These are phyloP conservation scores for Siphamia tubifer DNA, from an alignment of 2,113 vertebrate genomes.

Conservation along the genomic window DNA sequence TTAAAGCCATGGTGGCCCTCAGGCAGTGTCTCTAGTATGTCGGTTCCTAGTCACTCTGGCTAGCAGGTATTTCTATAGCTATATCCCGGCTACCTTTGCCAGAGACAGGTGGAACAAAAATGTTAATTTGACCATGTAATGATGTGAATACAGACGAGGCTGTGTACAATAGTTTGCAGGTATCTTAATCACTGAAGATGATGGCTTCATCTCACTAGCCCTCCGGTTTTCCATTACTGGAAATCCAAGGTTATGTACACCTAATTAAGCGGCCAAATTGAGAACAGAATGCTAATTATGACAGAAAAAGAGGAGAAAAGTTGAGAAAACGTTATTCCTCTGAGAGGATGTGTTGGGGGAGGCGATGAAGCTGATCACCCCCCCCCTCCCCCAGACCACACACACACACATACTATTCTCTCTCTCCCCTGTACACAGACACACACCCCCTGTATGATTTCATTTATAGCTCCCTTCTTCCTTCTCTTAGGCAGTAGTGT, in stretches of 20 bases:
- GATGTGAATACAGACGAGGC: slow-evolving; percentile 74
- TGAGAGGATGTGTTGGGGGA: slow-evolving; percentile 78
- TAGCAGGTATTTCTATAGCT: slow-evolving; percentile 62
- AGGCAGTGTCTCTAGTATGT: slow-evolving; percentile 40
- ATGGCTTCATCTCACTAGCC: slow-evolving; percentile 83
- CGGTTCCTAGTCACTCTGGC: slow-evolving; percentile 49
- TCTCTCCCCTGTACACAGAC: background rate
- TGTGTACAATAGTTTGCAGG: slow-evolving; percentile 76
- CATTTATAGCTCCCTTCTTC: slow-evolving; percentile 74
- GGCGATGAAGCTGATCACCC: slow-evolving; percentile 73
- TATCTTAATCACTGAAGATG: slow-evolving; percentile 81
- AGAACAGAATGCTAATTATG: slow-evolving; percentile 87
- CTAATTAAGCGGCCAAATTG: slow-evolving; percentile 86
- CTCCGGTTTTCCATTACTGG: slow-evolving; percentile 84
- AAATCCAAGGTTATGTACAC: slow-evolving; percentile 89
- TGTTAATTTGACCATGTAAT: slow-evolving; percentile 81
- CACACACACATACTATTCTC: slow-evolving; percentile 1
- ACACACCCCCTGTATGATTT: slow-evolving; percentile 66
- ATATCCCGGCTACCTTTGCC: slow-evolving; percentile 55
- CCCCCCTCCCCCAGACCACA: slow-evolving; percentile 17
- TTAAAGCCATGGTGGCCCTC: slow-evolving; percentile 49
- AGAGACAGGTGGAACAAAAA: slow-evolving; percentile 77
- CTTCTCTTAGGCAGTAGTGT: slow-evolving; percentile 77
- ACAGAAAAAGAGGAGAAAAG: slow-evolving; percentile 78
- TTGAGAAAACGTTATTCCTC: slow-evolving; percentile 83